Evolutionary conservation across 2,797 vertebrate genomes (phyloP), one percentile per base, ranked within the genome.

Genomic region (Sebastiscus tertius): DNA sequence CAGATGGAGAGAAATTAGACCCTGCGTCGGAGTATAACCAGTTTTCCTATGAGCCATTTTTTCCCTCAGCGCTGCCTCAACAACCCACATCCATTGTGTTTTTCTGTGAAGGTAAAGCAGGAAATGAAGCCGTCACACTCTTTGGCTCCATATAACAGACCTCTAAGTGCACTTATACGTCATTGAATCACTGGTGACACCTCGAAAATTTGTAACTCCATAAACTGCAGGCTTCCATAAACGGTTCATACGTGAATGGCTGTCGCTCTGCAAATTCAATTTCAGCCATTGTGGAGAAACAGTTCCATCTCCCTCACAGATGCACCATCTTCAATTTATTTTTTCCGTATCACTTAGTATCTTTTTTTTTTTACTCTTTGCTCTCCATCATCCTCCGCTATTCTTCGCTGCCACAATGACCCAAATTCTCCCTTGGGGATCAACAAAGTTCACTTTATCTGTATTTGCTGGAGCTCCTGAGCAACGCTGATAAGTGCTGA

Each of bases 1-100:
- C 82, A 81, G 85, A 86, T 72, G 79, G 87, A 72, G 87, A 86
- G 87, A 84, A 88, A 89, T 87, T 64, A 89, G 66, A 42, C 31
- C 31, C 72, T 10, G 75, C 56, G 29, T 83, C 58, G 33, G 60
- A 75, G 79, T 82, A 39, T 77, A 84, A 82, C 78, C 82, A 46
- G 72, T 71, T 81, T 79, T 72, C 75, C 73, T 56, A 52, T 77
- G 80, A 89, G 81, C 67, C 74, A 72, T 81, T 13, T 72, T 77
- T 76, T 67, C 80, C 70, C 76, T 77, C 68, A 36, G 75, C 52
- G 8, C 29, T 6, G 78, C 80, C 49, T 58, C 52, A 73, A 75
- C 74, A 64, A n/a, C 36, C 42, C 64, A 77, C 77, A 87, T 86
- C 86, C 42, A 86, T 67, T 71, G 82, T 76, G 75, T 79, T 81